Evolutionary conservation across 2,888 invertebrate species (phyloP).

Genomic region (Parnassius mnemosyne): DNA sequence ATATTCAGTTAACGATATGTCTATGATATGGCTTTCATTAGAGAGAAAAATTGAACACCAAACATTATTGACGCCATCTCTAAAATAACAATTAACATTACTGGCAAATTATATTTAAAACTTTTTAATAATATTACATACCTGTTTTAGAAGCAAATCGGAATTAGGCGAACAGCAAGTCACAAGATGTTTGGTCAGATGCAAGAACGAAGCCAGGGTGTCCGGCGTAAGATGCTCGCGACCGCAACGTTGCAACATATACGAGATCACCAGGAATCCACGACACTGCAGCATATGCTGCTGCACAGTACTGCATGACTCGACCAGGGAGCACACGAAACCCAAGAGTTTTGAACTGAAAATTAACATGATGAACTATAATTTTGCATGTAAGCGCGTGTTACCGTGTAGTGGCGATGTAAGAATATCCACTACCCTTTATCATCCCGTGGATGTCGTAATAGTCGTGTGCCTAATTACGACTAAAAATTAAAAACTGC

Average conservation of each 20-base stretch:
- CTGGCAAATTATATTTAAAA: too few relatives aligned
- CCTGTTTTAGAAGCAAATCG: constrained; percentile 95
- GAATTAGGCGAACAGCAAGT: constrained; percentile 96
- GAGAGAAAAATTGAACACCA: too few relatives aligned
- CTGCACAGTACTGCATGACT: constrained; percentile 97
- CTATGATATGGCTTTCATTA: too few relatives aligned
- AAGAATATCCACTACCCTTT: too few relatives aligned
- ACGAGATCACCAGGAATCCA: constrained; percentile 98
- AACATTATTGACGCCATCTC: too few relatives aligned
- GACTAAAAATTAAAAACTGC: too few relatives aligned
- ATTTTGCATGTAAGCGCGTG: too few relatives aligned
- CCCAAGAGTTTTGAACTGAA: constrained; percentile 95
- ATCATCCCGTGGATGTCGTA: too few relatives aligned
- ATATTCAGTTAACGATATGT: too few relatives aligned
- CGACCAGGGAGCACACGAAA: constrained; percentile 98
- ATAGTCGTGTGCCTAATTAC: too few relatives aligned
- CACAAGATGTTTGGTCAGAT: constrained; percentile 94
- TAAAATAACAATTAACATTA: too few relatives aligned
- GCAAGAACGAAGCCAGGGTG: constrained; percentile 94
- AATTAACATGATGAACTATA: constrained; percentile 28
- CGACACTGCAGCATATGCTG: constrained; percentile 99
- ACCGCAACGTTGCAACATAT: constrained; percentile 95
- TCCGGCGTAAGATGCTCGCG: constrained; percentile 96
- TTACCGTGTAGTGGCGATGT: too few relatives aligned
- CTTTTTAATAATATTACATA: constrained; percentile 45